Percentiles rank a stretch among this genome's conserved stretches.
These are phyloP conservation scores for Nematolebias whitei DNA, from an alignment of 2,113 vertebrate species.

Conservation along the genomic window DNA sequence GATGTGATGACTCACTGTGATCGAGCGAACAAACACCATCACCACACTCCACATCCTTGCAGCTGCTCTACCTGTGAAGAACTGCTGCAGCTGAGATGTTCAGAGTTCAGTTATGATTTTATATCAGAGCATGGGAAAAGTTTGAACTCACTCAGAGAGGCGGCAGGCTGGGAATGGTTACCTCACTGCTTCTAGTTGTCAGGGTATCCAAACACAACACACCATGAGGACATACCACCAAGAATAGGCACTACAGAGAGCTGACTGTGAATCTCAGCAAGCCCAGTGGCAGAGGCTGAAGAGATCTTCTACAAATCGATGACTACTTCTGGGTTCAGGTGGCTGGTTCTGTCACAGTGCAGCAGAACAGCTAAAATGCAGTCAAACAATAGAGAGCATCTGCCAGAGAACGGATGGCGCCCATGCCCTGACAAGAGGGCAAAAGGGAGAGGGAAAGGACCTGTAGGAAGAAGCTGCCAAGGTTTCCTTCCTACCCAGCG, in stretches of 20 bases:
- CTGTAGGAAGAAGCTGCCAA: slow-evolving; percentile 58
- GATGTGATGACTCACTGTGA: slow-evolving; percentile 66
- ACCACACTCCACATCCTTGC: neutral
- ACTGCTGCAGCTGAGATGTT: slow-evolving; percentile 18
- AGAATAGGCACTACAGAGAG: slow-evolving; percentile 65
- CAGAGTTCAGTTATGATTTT: neutral
- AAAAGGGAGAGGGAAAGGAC: slow-evolving; percentile 25
- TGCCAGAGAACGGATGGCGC: slow-evolving; percentile 47
- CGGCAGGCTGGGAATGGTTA: slow-evolving; percentile 56
- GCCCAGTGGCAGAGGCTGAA: slow-evolving; percentile 41
- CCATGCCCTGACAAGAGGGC: slow-evolving; percentile 55
- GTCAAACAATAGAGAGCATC: slow-evolving; percentile 39
- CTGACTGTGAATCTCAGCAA: slow-evolving; percentile 37
- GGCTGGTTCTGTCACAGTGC: slow-evolving; percentile 29
- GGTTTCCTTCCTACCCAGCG: slow-evolving; percentile 43
- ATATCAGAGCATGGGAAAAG: slow-evolving; percentile 46
- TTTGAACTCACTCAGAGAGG: slow-evolving; percentile 63
- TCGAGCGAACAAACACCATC: slow-evolving; percentile 27
- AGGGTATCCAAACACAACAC: slow-evolving; percentile 81
- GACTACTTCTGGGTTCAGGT: slow-evolving; percentile 15
- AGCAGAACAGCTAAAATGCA: slow-evolving; percentile 25
- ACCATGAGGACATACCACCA: slow-evolving; percentile 75
- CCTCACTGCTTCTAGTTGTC: slow-evolving; percentile 74
- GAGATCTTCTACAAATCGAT: slow-evolving; percentile 15
- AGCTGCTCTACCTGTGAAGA: slow-evolving; percentile 18